Base-by-base conservation (phyloP, 2,888 invertebrate species). In the Heliconius hortense region DNA sequence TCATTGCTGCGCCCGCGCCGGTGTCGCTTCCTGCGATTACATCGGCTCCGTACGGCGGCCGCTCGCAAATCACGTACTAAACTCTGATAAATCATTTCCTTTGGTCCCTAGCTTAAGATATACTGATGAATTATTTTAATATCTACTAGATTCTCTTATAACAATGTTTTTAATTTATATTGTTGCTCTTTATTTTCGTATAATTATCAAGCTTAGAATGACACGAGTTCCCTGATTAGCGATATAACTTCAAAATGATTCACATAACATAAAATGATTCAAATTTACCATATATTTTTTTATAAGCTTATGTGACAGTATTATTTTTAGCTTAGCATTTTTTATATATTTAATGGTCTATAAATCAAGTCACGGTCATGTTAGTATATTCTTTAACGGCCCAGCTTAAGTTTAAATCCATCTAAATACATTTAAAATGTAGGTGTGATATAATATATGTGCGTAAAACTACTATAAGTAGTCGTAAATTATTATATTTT, bases 21-120 rank as follows among this genome's bases (percentile, higher is more conserved):
- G 84, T 85, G 89, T 86, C 84, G 88, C 87, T 93, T 93, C 93
- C 93, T 93, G 93, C 87, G 93, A 93, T 93, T 89, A 90, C 86
- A 91, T 90, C 89, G 87, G 74, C 80, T 76, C 80, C 82, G 82
- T 82, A 82, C 82, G 80, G n/a, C 70, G 70, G 59, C 70, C 70
- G 85, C 86, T 88, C 87, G 90, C 93, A 91, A 93, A 92, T 92
- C 93, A 92, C 88, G 87, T 84, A 83, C 86, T 90, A 77, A 63
- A 70, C 74, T 60, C 79, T 75, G 91, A 92, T 93, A 90, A 91
- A 92, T 92, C 86, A 92, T 92, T 91, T 92, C 91, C 91, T 88
- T 78, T 80, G 82, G 81, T 82, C 81, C 79, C 79, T 82, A 76
- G 78, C 75, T 77, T 79, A 82, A 81, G 82, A 81, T 82, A 81